Percentiles rank a stretch among this genome's conserved stretches.
Evolutionary conservation across 2,888 invertebrate species (phyloP).

Genomic region (Diachrysia chrysitis): DNA sequence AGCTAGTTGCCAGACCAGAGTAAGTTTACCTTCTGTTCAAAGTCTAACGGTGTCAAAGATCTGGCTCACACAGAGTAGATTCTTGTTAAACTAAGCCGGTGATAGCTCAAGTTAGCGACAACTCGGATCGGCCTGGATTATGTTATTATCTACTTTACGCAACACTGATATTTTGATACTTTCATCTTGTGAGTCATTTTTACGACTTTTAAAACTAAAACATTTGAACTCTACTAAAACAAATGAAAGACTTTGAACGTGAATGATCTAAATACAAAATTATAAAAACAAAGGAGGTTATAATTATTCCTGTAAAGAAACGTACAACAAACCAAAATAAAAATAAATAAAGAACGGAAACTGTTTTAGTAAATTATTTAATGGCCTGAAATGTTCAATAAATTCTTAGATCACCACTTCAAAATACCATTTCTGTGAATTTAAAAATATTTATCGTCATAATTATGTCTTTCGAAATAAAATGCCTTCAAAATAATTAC

Average conservation of each 20-base stretch:
- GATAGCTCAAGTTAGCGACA: conserved; percentile 48
- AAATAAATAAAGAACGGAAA: no score
- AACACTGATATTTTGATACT: conserved; percentile 40
- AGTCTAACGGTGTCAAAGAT: conserved; percentile 16
- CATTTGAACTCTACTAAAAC: not conserved
- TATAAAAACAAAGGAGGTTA: no score
- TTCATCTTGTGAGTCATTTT: conserved; percentile 4
- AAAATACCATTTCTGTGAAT: no score
- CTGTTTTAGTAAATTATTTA: no score
- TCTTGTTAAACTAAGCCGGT: conserved; percentile 29
- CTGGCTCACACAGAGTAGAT: conserved; percentile 24
- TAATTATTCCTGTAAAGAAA: no score
- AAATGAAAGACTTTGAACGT: not conserved
- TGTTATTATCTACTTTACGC: conserved; percentile 50
- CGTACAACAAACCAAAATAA: no score
- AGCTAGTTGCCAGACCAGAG: not conserved
- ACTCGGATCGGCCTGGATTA: conserved; percentile 49
- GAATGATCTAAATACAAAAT: no score
- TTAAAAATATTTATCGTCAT: no score
- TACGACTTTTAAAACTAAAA: not conserved
- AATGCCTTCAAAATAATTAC: not conserved
- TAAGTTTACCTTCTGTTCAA: conserved; percentile 29
- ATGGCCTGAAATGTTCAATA: no score
- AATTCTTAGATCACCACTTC: no score
- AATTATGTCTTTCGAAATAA: not conserved